Percentiles rank a stretch among this genome's conserved stretches.
Evolutionary conservation across 2,888 invertebrate genomes (phyloP).

Genomic region (Gortyna flavago): DNA sequence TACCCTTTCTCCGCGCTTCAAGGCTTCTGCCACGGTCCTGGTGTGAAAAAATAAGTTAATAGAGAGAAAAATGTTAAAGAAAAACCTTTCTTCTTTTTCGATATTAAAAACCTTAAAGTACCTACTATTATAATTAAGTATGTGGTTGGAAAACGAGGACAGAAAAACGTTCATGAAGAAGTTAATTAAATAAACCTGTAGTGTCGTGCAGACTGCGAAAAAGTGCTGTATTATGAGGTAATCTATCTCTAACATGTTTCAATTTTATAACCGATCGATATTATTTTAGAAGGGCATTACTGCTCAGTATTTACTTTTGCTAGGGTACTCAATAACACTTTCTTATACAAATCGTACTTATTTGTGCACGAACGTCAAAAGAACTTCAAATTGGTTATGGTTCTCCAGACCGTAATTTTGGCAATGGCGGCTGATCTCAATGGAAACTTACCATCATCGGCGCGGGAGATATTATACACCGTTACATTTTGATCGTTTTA

Average conservation of each 20-base stretch:
- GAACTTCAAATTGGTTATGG: too few relatives aligned
- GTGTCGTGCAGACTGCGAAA: neutral
- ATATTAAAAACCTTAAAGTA: too few relatives aligned
- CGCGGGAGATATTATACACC: too few relatives aligned
- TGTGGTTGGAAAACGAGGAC: neutral
- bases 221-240: neutral
- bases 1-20: slow-evolving; percentile 94
- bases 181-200: neutral
- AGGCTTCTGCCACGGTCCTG: slow-evolving; percentile 94
- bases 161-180: neutral
- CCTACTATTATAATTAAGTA: too few relatives aligned
- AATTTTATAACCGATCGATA: neutral
- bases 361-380: too few relatives aligned
- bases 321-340: neutral
- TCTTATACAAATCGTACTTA: too few relatives aligned
- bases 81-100: neutral
- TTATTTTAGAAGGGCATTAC: neutral
- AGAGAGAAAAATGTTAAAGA: neutral
- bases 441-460: too few relatives aligned
- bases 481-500: too few relatives aligned
- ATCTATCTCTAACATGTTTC: neutral
- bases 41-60: neutral
- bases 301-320: neutral
- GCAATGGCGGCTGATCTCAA: too few relatives aligned
- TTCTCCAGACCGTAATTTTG: too few relatives aligned